Evolutionary conservation across 2,113 vertebrate genomes (phyloP).

Genomic region (Lepisosteus osseus): DNA sequence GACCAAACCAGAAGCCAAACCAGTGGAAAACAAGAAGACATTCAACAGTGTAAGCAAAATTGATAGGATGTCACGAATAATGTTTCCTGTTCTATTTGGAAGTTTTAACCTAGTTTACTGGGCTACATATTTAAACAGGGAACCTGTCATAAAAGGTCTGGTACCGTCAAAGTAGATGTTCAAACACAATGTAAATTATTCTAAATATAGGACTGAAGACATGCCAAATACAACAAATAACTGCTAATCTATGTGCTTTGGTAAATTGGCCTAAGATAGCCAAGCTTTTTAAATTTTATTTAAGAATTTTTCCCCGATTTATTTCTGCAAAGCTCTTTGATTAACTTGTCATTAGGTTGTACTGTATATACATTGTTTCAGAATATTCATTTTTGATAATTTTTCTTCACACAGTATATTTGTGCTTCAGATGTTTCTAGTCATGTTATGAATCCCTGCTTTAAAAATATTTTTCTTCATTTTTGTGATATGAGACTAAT

Average conservation of each 20-base stretch:
- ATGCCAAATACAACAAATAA: conserved; percentile 89
- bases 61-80: conserved; percentile 96
- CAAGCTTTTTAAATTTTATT: conserved; percentile 50
- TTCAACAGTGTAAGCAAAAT: conserved; percentile 99
- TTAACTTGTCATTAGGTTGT: conserved; percentile 29
- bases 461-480: conserved; percentile 56
- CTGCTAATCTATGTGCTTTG: conserved; percentile 74
- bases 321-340: conserved; percentile 64
- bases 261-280: conserved; percentile 45
- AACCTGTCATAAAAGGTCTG: conserved; percentile 88
- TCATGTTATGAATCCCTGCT: conserved; percentile 27
- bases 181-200: conserved; percentile 42
- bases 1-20: conserved; percentile 80
- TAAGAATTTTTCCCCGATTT: conserved; percentile 64
- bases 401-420: conserved; percentile 28
- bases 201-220: conserved; percentile 70
- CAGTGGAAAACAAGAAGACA: conserved; percentile 89
- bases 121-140: conserved; percentile 97
- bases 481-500: conserved; percentile 14
- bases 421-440: conserved; percentile 1
- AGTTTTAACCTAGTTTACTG: conserved; percentile 96
- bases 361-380: not conserved
- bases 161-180: conserved; percentile 76
- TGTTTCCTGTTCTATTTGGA: conserved; percentile 95
- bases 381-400: not conserved